Evolutionary conservation across 2,113 vertebrate genomes (phyloP).

Genomic region (Cyphomyrus plagiostoma): DNA sequence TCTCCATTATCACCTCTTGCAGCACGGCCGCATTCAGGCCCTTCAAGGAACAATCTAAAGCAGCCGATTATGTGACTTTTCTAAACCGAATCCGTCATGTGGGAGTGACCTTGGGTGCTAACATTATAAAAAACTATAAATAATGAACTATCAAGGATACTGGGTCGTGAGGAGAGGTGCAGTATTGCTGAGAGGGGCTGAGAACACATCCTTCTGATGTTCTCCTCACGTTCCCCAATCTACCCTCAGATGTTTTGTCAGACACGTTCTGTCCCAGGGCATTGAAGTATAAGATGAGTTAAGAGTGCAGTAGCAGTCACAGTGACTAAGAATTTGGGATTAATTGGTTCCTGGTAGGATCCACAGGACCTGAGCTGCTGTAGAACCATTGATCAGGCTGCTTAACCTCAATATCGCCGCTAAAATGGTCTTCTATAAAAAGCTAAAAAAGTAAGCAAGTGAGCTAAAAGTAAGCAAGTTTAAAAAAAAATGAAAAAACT

Average conservation of each 20-base stretch:
- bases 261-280: neutral
- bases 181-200: neutral
- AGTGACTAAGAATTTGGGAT: neutral
- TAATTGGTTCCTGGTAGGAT: neutral
- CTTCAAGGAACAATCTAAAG: neutral
- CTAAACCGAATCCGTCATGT: neutral
- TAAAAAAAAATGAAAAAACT: neutral
- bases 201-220: neutral
- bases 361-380: neutral
- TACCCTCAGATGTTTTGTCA: neutral
- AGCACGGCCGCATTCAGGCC: neutral
- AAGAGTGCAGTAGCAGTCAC: neutral
- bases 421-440: neutral
- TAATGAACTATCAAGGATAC: neutral
- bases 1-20: neutral
- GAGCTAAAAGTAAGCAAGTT: neutral
- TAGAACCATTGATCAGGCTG: neutral
- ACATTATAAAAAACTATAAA: neutral
- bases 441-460: neutral
- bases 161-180: neutral
- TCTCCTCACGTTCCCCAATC: neutral
- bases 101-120: neutral
- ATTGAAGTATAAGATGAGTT: neutral
- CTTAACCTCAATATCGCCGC: neutral
- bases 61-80: neutral